phyloP scores from a whole-genome alignment of 2,113 vertebrate genomes.

The Fulica atra region DNA sequence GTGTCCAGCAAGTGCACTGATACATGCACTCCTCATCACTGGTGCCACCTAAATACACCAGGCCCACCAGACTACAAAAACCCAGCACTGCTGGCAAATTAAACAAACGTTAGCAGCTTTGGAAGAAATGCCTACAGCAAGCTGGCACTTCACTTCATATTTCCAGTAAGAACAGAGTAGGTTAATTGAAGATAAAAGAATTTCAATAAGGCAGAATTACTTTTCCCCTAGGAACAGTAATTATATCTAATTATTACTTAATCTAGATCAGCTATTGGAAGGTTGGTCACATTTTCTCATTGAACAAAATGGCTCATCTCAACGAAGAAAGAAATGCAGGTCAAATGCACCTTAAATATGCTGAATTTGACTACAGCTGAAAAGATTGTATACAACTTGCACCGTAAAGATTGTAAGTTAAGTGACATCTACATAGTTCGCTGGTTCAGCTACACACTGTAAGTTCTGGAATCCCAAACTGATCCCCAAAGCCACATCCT shows the following conservation, averaged over 20 bases:
- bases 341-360: not conserved
- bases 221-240: slow-evolving; percentile 30
- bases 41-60: fast-evolving
- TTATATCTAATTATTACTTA: slow-evolving; percentile 62
- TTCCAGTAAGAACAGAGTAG: slow-evolving; percentile 27
- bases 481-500: not conserved
- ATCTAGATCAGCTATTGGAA: slow-evolving; percentile 51
- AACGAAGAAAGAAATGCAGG: not conserved
- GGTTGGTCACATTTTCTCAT: not conserved
- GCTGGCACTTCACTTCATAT: not conserved
- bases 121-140: slow-evolving; percentile 8
- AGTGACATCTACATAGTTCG: not conserved
- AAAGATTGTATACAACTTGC: not conserved
- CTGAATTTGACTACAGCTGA: not conserved
- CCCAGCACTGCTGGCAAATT: not conserved
- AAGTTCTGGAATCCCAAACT: not conserved
- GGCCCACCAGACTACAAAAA: not conserved
- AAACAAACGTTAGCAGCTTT: not conserved
- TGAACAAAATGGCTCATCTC: slow-evolving; percentile 1
- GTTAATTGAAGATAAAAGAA: slow-evolving; percentile 59
- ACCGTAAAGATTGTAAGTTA: not conserved
- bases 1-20: not conserved
- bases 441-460: not conserved
- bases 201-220: slow-evolving; percentile 43
- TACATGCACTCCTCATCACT: fast-evolving